Percentiles rank a stretch among this genome's conserved stretches.
phyloP scores from a whole-genome alignment of 2,888 invertebrate genomes.

The Eudasyphora cyanicolor region DNA sequence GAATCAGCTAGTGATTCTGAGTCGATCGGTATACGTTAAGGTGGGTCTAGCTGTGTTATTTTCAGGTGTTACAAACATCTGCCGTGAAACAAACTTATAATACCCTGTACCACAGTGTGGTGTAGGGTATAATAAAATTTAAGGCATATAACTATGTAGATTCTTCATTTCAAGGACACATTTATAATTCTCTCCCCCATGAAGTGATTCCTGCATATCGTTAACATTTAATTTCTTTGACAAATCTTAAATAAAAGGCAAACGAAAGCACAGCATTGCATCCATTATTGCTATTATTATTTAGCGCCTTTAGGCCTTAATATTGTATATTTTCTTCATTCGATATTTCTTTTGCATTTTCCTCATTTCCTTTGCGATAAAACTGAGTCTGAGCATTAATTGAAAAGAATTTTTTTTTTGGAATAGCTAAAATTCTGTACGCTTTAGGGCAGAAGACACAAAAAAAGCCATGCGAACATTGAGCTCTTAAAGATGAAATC shows the following conservation, averaged over 20 bases:
- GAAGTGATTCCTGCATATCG: too few relatives aligned
- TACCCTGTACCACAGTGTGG: too few relatives aligned
- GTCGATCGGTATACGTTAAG: too few relatives aligned
- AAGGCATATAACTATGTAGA: too few relatives aligned
- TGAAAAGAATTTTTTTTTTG: background rate
- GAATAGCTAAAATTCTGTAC: background rate
- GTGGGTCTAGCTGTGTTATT: too few relatives aligned
- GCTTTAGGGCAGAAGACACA: background rate
- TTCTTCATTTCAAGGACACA: too few relatives aligned
- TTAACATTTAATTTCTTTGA: too few relatives aligned
- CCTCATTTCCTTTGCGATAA: background rate
- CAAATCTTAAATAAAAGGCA: background rate
- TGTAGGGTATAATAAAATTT: too few relatives aligned
- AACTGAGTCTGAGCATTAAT: background rate
- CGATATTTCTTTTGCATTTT: background rate
- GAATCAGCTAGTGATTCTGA: too few relatives aligned
- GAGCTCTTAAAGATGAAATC: conserved; percentile 14
- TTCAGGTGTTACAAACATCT: too few relatives aligned
- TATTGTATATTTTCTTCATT: conserved; percentile 3
- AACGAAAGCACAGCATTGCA: background rate
- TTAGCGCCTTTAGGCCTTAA: conserved; percentile 1
- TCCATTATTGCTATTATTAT: conserved; percentile 6
- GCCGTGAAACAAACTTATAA: too few relatives aligned
- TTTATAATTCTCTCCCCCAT: too few relatives aligned
- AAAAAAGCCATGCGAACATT: background rate